A percentile compares a stretch with the other conserved stretches of the same genome.
These are phyloP conservation scores for Spodoptera frugiperda DNA, from an alignment of 1,140 invertebrate species.

Conservation along the genomic window DNA sequence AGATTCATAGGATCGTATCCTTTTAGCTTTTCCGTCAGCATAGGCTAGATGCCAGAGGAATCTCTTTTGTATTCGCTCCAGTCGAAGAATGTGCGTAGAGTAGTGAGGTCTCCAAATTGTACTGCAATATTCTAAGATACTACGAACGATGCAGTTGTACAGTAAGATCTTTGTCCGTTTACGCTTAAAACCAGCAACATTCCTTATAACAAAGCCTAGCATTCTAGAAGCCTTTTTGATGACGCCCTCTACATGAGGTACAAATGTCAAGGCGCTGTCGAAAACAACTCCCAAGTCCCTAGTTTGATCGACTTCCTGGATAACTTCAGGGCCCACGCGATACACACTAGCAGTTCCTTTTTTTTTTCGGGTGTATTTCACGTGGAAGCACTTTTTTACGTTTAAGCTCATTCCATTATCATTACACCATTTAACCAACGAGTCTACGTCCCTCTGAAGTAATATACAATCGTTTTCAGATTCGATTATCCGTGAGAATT, in stretches of 20 bases:
- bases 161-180: not conserved
- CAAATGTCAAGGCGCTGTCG: not conserved
- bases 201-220: not conserved
- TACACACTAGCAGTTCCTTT: not conserved
- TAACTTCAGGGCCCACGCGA: too few species aligned
- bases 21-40: too few species aligned
- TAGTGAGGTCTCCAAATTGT: not conserved
- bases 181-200: not conserved
- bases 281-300: not conserved
- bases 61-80: not conserved
- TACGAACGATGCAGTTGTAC: not conserved
- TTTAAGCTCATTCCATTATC: not conserved
- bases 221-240: too few species aligned
- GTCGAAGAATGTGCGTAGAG: not conserved
- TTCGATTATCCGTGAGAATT: too few species aligned
- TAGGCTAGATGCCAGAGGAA: too few species aligned
- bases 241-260: not conserved
- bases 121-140: constrained; percentile 9
- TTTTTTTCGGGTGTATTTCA: not conserved
- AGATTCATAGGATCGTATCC: too few species aligned
- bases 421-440: not conserved
- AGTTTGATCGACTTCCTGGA: not conserved
- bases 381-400: not conserved
- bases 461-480: not conserved
- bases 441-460: not conserved